Percentiles rank a stretch among this genome's conserved stretches.
Evolutionary conservation across 2,113 vertebrate species (phyloP).

Genomic region (Lonchura striata): DNA sequence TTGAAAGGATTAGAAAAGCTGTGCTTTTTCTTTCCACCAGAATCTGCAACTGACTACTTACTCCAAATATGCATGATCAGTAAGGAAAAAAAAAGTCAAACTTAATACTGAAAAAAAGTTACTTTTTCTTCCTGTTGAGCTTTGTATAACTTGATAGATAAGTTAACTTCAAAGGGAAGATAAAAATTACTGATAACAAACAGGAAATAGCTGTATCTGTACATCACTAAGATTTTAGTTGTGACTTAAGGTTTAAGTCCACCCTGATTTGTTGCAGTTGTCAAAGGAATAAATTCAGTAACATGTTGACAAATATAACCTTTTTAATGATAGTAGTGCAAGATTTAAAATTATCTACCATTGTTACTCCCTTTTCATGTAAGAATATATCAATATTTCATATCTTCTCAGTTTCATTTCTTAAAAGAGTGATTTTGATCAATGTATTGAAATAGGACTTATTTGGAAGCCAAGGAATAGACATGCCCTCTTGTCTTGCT

Average conservation of each 20-base stretch:
- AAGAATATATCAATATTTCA: not conserved
- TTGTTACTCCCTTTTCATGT: not conserved
- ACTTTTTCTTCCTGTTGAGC: not conserved
- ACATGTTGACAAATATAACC: not conserved
- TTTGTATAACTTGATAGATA: not conserved
- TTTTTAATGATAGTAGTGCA: not conserved
- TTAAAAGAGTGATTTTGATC: not conserved
- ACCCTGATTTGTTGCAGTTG: not conserved
- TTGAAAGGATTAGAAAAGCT: not conserved
- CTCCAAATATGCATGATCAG: not conserved
- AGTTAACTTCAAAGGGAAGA: conserved; percentile 9
- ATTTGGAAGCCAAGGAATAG: not conserved
- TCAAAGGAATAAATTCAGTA: not conserved
- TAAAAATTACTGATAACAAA: not conserved
- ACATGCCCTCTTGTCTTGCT: not conserved
- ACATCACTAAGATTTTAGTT: not conserved
- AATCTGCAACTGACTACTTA: not conserved
- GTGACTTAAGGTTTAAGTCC: not conserved
- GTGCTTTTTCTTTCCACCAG: not conserved
- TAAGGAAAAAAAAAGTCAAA: not conserved
- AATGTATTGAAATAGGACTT: not conserved
- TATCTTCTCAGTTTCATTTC: not conserved
- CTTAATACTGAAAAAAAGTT: fast-evolving
- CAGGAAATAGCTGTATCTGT: not conserved
- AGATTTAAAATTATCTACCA: not conserved